phyloP scores from a whole-genome alignment of 2,113 vertebrate species.

The Toxotes chatareus region DNA sequence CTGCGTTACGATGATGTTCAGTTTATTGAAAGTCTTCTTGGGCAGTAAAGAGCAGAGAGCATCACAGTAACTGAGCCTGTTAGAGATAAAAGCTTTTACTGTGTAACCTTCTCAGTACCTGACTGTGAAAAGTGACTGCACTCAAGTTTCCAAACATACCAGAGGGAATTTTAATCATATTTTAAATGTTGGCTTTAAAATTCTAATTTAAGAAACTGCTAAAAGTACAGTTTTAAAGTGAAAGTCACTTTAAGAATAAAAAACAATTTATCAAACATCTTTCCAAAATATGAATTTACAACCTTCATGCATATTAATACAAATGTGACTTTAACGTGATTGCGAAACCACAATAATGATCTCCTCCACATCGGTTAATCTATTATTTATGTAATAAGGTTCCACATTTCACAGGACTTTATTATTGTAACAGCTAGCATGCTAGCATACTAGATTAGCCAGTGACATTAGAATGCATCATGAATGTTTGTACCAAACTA shows the following conservation, averaged over 20 bases:
- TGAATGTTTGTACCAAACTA: background rate
- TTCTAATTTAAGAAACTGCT: background rate
- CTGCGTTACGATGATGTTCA: conserved; percentile 22
- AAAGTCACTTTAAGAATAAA: too few species aligned
- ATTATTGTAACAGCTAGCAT: too few species aligned
- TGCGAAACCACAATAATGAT: too few species aligned
- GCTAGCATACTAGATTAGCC: too few species aligned
- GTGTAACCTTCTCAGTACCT: background rate
- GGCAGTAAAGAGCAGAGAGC: conserved; percentile 11
- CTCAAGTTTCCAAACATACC: background rate
- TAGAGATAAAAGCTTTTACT: conserved; percentile 6
- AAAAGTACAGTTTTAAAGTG: background rate
- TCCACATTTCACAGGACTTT: too few species aligned
- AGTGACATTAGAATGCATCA: background rate
- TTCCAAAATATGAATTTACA: too few species aligned
- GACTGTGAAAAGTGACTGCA: conserved; percentile 11
- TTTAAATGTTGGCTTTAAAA: background rate
- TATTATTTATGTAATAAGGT: too few species aligned
- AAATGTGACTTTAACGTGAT: too few species aligned
- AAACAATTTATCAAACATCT: too few species aligned
- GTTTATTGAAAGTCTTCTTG: conserved; percentile 14
- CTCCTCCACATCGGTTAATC: too few species aligned
- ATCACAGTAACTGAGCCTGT: background rate
- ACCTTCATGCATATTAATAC: too few species aligned
- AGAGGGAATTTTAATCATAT: background rate